Evolutionary conservation across 2,888 invertebrate genomes (phyloP).

Genomic region (Timandra comae): DNA sequence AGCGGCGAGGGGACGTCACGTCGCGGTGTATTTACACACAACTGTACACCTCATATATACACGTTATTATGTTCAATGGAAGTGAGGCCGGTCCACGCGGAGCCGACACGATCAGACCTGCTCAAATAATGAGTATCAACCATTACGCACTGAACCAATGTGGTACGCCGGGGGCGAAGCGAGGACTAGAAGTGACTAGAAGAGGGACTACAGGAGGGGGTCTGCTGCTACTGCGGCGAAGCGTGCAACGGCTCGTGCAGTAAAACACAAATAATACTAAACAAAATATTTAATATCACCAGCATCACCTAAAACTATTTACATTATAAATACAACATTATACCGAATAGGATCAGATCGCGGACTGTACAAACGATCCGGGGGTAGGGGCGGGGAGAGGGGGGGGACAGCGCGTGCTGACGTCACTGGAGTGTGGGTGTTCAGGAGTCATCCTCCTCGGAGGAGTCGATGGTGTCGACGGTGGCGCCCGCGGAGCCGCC

Average conservation of each 20-base stretch:
- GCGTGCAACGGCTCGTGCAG: slow-evolving; percentile 38
- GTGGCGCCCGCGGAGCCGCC: slow-evolving; percentile 44
- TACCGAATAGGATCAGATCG: slow-evolving; percentile 26
- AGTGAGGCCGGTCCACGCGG: too few relatives aligned
- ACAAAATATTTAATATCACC: slow-evolving; percentile 65
- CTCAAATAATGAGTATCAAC: too few relatives aligned
- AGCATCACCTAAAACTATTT: slow-evolving; percentile 69
- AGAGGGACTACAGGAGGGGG: slow-evolving; percentile 19
- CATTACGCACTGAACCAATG: too few relatives aligned
- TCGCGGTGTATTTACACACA: too few relatives aligned
- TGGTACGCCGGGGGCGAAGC: background rate
- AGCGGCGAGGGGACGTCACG: too few relatives aligned
- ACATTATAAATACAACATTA: slow-evolving; percentile 65
- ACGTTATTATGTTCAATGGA: too few relatives aligned
- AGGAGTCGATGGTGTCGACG: slow-evolving; percentile 64
- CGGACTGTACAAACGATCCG: slow-evolving; percentile 54
- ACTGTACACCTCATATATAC: too few relatives aligned
- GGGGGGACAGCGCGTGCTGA: slow-evolving; percentile 8
- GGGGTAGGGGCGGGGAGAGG: slow-evolving; percentile 4
- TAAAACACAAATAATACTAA: slow-evolving; percentile 48
- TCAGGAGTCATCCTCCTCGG: slow-evolving; percentile 67
- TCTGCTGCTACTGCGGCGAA: background rate
- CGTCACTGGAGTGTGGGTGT: slow-evolving; percentile 15
- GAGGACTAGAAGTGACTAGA: slow-evolving; percentile 25
- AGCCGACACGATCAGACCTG: too few relatives aligned